Evolutionary conservation across 2,797 vertebrate genomes (phyloP), one percentile per base, ranked within the genome.

Genomic region (Argyrosomus regius): DNA sequence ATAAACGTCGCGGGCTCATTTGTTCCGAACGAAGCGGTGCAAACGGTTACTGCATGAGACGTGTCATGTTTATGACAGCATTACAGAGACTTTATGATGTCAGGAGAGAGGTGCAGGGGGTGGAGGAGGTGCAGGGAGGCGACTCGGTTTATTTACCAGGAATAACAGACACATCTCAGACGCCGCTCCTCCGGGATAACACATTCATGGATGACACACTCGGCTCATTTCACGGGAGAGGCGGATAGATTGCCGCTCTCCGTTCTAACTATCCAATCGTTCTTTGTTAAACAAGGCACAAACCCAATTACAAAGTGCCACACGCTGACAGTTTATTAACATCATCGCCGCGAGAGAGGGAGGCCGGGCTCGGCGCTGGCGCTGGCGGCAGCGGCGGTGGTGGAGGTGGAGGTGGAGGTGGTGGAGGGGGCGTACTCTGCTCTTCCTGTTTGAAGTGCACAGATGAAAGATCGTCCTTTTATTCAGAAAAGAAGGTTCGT

Each of bases 261-360:
- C 77, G 81, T 86, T 83, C 91, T 89, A 93, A 94, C 92, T 93
- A 94, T 91, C 92, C 88, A 86, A 93, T 95, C 88, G 81, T 88
- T 94, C 93, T 93, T 94, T 94, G 93, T 95, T 95, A 93, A 94
- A 95, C 86, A 93, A 95, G 93, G 83, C 93, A 92, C 90, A 91
- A 93, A 94, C 91, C 87, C 92, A 92, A 93, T 94, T 93, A 94
- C 92, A 92, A 88, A 93, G 89, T 88, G 91, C 90, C 89, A 91
- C 90, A 87, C 73, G 79, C 88, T 88, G 88, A 92, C 92, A 92
- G 88, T 95, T 94, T 93, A 93, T 94, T 92, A 92, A 88, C 91
- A 93, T 93, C 92, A 89, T 89, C 77, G 83, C 88, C 31, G 54
- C 52, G 10, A 67, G 77, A 66, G 80, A 71, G 82, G 77, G 77